A percentile compares a stretch with the other conserved stretches of the same genome.
These are phyloP conservation scores for Corbicula japonica DNA, from an alignment of 2,888 invertebrate genomes.

Conservation along the genomic window DNA sequence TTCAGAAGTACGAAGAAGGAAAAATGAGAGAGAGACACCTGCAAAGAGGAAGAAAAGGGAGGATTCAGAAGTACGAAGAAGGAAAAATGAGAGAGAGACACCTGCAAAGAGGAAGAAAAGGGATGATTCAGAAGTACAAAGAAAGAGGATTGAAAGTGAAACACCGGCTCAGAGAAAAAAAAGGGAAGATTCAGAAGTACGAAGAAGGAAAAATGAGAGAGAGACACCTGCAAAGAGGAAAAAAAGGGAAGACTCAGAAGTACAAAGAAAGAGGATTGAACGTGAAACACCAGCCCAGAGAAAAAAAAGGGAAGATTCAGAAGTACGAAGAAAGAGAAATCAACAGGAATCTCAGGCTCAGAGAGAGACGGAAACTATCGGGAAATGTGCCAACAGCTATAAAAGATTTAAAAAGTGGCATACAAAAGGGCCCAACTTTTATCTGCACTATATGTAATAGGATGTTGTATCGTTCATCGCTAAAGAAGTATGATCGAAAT, in stretches of 20 bases:
- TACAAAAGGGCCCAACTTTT: slow-evolving; percentile 38
- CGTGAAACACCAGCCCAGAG: slow-evolving; percentile 12
- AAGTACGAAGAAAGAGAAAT: slow-evolving; percentile 10
- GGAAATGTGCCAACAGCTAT: slow-evolving; percentile 9
- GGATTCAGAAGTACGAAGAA: not conserved
- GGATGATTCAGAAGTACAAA: not conserved
- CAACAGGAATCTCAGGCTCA: not conserved
- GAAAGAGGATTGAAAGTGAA: slow-evolving; percentile 12
- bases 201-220: not conserved
- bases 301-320: not conserved
- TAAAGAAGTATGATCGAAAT: slow-evolving; percentile 5
- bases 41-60: not conserved
- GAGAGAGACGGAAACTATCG: not conserved
- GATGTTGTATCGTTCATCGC: slow-evolving; percentile 23
- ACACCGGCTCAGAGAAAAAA: slow-evolving; percentile 2
- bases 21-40: not conserved
- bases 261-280: slow-evolving; percentile 2
- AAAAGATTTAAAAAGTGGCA: not conserved
- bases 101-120: slow-evolving; percentile 2
- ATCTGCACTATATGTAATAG: slow-evolving; percentile 40
- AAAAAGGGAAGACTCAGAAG: slow-evolving; percentile 1
- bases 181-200: not conserved
- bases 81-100: slow-evolving; percentile 9
- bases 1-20: not conserved
- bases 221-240: not conserved